Evolutionary conservation across 2,113 vertebrate genomes (phyloP), one percentile per base, ranked within the genome.

Genomic region (Emberiza fucata): DNA sequence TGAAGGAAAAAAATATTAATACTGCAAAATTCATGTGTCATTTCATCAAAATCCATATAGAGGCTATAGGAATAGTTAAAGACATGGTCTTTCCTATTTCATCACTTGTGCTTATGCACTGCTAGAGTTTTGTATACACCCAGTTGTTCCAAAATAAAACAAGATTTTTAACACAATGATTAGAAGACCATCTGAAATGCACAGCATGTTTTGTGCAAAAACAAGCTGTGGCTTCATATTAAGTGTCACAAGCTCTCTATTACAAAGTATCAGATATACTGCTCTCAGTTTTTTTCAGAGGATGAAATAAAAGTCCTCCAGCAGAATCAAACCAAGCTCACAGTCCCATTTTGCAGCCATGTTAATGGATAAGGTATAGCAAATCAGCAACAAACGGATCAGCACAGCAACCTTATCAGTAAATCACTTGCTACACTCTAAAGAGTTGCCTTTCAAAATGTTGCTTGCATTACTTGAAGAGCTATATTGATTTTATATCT

Each of bases 401-500:
- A 83, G 40, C 44, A 63, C 45, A 92, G 60, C 56, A 75, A 57
- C 76, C 44, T 70, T 68, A 92, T 48, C 86, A 95, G 56, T 88
- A 90, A 94, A 94, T 88, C 82, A 77, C 79, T 94, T 59, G 40
- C 47, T 83, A 31, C 48, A 51, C 18, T 66, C 72, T 54, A 42
- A 89, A 88, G 8, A 90, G 68, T 66, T 64, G 54, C 60, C 54
- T 88, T 94, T 95, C 76, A 90, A 95, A 94, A 92, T 33, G n/a
- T 70, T 93, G 50, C 69, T 88, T 88, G 72, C 72, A 75, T 45
- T 86, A 92, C 56, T 21, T 84, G 79, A 86, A 93, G 81, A 72
- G 65, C 57, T 71, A 57, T 81, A 95, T 84, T 93, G 92, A 96
- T 96, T 96, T 95, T 84, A 83, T 68, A 92, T 92, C 72, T 84